Percentiles rank a stretch among this genome's conserved stretches.
Conservation (phyloP, 2,888 invertebrate species). For the Heliconius charithonia region DNA sequence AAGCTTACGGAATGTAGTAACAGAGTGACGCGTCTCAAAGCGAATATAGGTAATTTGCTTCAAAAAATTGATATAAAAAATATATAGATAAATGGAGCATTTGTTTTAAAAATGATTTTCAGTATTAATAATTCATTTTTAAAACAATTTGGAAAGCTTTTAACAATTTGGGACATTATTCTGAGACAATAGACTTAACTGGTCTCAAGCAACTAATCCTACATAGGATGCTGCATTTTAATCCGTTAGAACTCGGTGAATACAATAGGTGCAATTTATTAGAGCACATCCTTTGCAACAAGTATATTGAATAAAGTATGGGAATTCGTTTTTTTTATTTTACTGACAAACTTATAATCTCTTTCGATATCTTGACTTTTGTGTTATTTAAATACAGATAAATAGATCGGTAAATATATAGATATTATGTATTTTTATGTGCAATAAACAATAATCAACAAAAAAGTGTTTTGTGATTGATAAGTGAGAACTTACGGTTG, state of each 20-base stretch:
- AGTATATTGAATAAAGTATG: background rate
- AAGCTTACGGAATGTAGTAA: too few species aligned
- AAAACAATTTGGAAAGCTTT: background rate
- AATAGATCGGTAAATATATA: too few species aligned
- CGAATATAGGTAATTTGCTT: too few species aligned
- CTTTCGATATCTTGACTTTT: background rate
- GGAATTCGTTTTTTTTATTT: background rate
- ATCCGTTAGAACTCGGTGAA: background rate
- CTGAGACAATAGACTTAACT: background rate
- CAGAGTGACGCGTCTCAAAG: too few species aligned
- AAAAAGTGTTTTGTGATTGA: too few species aligned
- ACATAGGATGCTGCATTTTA: background rate
- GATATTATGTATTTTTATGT: too few species aligned
- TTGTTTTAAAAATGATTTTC: too few species aligned
- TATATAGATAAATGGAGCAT: too few species aligned
- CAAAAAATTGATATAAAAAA: too few species aligned
- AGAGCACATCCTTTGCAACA: background rate
- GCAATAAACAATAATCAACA: too few species aligned
- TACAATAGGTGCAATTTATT: slow-evolving; percentile 4
- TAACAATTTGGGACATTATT: background rate
- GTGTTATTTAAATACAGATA: background rate
- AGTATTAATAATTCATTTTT: background rate
- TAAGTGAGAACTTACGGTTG: too few species aligned
- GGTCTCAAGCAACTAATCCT: background rate
- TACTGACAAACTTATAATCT: background rate